These are phyloP conservation scores for sheep (Ovis aries) DNA, from an alignment of 2,113 vertebrate species.

Conservation along the genomic window ARS-UI_Ramb_v3.0 NC_056054.1:109271001-109271500, in stretches of 20 bases:
- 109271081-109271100: conserved; percentile 50
- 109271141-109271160: conserved; percentile 59
- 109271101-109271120: conserved; percentile 65
- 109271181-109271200: background rate
- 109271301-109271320: conserved; percentile 63
- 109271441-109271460: conserved; percentile 48
- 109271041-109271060: conserved; percentile 49
- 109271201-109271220: conserved; percentile 34
- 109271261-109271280: conserved; percentile 65
- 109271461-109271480: conserved; percentile 68
- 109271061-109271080: conserved; percentile 52
- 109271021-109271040: conserved; percentile 44
- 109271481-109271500: conserved; percentile 65
- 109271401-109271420: conserved; percentile 63
- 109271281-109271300: conserved; percentile 70
- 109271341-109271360: conserved; percentile 57
- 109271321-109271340: conserved; percentile 43
- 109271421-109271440: conserved; percentile 56
- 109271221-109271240: conserved; percentile 46
- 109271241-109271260: conserved; percentile 60
- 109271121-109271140: conserved; percentile 61
- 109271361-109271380: conserved; percentile 52
- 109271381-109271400: conserved; percentile 50
- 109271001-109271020: conserved; percentile 37
- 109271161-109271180: conserved; percentile 25